phyloP scores from a whole-genome alignment of 2,797 vertebrate species.

The Centropyge bicolor region DNA sequence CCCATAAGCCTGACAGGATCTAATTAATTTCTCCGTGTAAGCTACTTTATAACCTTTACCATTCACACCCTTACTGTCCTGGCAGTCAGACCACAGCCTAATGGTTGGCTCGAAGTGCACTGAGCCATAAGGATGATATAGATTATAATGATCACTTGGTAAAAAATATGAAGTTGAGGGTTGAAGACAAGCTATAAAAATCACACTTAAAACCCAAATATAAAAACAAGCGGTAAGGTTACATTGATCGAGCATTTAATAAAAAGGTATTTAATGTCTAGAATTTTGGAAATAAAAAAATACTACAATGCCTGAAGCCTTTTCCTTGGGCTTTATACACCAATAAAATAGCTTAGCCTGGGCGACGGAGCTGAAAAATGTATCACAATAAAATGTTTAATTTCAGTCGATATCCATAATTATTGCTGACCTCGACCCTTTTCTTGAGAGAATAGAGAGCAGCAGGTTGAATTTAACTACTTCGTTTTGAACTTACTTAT shows the following conservation, averaged over 20 bases:
- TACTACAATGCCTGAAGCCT: background rate
- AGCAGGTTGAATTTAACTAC: no score
- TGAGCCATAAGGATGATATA: slow-evolving; percentile 52
- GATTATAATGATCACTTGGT: slow-evolving; percentile 51
- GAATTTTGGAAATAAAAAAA: background rate
- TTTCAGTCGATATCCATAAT: no score
- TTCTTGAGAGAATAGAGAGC: no score
- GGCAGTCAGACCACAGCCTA: slow-evolving; percentile 44
- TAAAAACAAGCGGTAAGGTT: slow-evolving; percentile 55
- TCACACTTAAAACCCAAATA: slow-evolving; percentile 7
- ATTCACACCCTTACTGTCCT: slow-evolving; percentile 34
- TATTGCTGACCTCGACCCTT: no score
- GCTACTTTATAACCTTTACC: slow-evolving; percentile 57
- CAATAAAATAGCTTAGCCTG: background rate
- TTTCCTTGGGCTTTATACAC: background rate
- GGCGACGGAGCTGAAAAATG: no score
- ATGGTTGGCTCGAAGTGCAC: slow-evolving; percentile 44
- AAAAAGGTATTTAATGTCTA: slow-evolving; percentile 16
- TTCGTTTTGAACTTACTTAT: no score
- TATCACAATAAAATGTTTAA: no score
- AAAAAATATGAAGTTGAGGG: slow-evolving; percentile 39
- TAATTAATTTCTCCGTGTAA: slow-evolving; percentile 59
- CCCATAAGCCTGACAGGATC: slow-evolving; percentile 46
- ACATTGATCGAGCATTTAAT: slow-evolving; percentile 34
- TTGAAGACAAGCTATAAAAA: slow-evolving; percentile 49